Conservation (phyloP, 2,113 vertebrate genomes). For the Scopus umbretta region DNA sequence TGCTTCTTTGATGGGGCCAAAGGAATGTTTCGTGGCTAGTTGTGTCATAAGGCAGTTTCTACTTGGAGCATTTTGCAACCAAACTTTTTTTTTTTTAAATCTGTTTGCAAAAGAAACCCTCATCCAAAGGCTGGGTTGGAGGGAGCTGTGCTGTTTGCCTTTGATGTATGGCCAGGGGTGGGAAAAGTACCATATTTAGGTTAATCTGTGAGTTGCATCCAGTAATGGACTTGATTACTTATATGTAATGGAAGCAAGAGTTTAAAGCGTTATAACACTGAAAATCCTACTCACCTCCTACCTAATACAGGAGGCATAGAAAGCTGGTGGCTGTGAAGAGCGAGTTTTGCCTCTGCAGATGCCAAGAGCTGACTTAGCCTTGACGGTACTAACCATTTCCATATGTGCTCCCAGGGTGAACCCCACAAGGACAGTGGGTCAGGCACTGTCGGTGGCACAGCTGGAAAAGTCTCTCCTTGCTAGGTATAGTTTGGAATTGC, state of each 20-base stretch:
- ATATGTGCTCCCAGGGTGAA: fast-evolving
- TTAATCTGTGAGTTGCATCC: fast-evolving
- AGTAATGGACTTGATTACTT: not conserved
- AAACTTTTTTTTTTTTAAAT: not conserved
- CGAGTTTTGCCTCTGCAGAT: not conserved
- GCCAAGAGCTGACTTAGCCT: not conserved
- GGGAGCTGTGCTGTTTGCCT: not conserved
- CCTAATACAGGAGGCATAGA: not conserved
- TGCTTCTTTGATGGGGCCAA: not conserved
- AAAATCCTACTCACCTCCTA: not conserved
- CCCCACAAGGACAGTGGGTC: not conserved
- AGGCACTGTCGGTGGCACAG: not conserved
- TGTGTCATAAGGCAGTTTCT: not conserved
- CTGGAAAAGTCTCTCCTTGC: not conserved
- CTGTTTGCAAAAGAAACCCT: not conserved
- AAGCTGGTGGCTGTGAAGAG: not conserved
- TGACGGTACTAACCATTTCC: fast-evolving
- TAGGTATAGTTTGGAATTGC: not conserved
- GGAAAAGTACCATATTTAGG: not conserved
- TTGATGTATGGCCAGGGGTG: not conserved
- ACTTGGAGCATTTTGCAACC: not conserved
- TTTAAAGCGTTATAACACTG: not conserved
- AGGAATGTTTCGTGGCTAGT: not conserved
- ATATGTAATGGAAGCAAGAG: not conserved
- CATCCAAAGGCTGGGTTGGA: not conserved